Percentiles rank a stretch among this genome's conserved stretches.
Conservation (phyloP, 2,113 vertebrate species). For the Ceratotherium simum region DNA sequence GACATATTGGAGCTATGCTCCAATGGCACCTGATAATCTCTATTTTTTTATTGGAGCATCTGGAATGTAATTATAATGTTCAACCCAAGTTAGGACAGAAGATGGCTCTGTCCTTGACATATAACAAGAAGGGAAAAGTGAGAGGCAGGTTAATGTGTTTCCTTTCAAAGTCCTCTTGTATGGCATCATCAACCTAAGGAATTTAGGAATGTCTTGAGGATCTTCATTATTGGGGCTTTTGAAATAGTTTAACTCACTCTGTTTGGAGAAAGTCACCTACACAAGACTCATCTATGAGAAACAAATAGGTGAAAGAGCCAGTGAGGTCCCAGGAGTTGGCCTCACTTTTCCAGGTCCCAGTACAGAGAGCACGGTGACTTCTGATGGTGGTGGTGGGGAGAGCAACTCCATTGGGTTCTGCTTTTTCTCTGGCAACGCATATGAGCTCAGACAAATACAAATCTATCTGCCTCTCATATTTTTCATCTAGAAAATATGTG, state of each 20-base stretch:
- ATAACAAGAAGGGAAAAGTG: background rate
- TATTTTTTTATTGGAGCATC: background rate
- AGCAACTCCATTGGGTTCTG: background rate
- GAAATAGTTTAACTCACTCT: background rate
- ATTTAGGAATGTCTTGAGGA: background rate
- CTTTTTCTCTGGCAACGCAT: background rate
- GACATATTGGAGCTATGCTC: background rate
- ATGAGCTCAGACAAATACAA: background rate
- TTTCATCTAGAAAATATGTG: slow-evolving; percentile 16
- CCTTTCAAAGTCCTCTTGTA: background rate
- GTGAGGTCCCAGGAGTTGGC: background rate
- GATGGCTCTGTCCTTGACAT: background rate
- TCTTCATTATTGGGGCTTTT: background rate
- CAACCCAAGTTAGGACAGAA: background rate
- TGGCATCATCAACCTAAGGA: background rate
- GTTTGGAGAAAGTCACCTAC: background rate
- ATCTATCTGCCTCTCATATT: background rate
- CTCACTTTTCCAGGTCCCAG: background rate
- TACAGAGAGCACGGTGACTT: background rate
- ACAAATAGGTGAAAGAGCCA: background rate
- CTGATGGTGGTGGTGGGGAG: background rate
- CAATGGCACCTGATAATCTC: background rate
- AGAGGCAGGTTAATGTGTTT: background rate
- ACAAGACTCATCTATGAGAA: background rate
- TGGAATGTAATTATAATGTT: background rate